Evolutionary conservation across 2,113 vertebrate genomes (phyloP).

Genomic region (Salminus brasiliensis): DNA sequence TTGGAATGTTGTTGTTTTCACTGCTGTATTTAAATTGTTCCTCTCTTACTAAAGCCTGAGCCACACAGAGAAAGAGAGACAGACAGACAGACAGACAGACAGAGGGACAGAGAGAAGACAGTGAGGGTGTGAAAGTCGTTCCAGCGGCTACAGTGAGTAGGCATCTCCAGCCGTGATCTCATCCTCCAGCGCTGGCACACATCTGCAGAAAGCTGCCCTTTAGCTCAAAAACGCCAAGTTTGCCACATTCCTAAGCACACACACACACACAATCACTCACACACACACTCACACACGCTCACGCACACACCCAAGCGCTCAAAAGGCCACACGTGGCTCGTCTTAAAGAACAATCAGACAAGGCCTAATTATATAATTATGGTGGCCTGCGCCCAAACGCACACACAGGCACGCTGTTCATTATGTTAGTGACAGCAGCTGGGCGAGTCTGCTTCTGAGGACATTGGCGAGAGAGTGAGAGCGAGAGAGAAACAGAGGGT

Average conservation of each 20-base stretch:
- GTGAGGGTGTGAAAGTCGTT: constrained; percentile 24
- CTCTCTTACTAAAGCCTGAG: not conserved
- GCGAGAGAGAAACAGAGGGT: constrained; percentile 9
- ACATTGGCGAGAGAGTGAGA: constrained; percentile 44
- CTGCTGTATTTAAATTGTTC: too few relatives aligned
- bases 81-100: not conserved
- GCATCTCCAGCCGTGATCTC: constrained; percentile 75
- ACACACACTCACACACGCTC: constrained; percentile 59
- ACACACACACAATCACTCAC: constrained; percentile 31
- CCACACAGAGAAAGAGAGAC: not conserved
- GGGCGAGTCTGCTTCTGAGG: constrained; percentile 47
- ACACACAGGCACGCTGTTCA: constrained; percentile 55
- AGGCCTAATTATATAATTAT: constrained; percentile 76
- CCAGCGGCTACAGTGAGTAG: constrained; percentile 63
- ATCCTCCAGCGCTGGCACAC: constrained; percentile 66
- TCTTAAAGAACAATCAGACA: constrained; percentile 67
- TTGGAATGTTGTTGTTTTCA: too few relatives aligned
- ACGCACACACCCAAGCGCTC: not conserved
- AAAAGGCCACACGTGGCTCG: constrained; percentile 65
- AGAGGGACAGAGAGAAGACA: not conserved
- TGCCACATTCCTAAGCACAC: constrained; percentile 69
- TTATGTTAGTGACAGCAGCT: constrained; percentile 64
- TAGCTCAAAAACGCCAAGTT: constrained; percentile 77
- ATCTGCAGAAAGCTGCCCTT: constrained; percentile 77
- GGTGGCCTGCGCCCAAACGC: constrained; percentile 50